phyloP scores from a whole-genome alignment of 1,140 invertebrate genomes.

The Drosophila repletoides region DNA sequence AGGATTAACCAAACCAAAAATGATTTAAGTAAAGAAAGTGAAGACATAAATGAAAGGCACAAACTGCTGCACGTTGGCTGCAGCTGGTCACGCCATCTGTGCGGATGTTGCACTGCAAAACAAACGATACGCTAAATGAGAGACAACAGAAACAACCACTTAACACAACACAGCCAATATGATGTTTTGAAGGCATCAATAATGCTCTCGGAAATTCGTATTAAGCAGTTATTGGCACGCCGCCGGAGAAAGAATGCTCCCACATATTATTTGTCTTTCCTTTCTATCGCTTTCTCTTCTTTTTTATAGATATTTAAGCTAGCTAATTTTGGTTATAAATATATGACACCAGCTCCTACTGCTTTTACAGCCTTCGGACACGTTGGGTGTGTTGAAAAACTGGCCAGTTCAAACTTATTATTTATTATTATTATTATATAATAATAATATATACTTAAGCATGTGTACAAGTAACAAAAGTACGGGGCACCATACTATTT shows the following conservation, averaged over 20 bases:
- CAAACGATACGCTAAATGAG: conserved; percentile 31
- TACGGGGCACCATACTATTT: no score
- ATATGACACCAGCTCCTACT: no score
- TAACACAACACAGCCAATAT: not conserved
- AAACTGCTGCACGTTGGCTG: not conserved
- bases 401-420: no score
- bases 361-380: no score
- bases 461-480: no score
- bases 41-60: not conserved
- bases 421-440: no score
- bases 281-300: not conserved
- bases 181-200: not conserved
- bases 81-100: conserved; percentile 60
- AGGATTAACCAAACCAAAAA: not conserved
- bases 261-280: conserved; percentile 5
- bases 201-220: conserved; percentile 39
- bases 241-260: conserved; percentile 11
- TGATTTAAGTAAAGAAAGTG: not conserved
- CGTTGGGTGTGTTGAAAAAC: no score
- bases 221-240: conserved; percentile 56
- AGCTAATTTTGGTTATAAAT: no score
- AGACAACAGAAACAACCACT: not conserved
- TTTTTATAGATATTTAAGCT: not conserved
- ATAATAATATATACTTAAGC: no score
- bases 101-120: conserved; percentile 49